Evolutionary conservation across 2,797 vertebrate species (phyloP), one percentile per base, ranked within the genome.

Genomic region (Forpus xanthops): DNA sequence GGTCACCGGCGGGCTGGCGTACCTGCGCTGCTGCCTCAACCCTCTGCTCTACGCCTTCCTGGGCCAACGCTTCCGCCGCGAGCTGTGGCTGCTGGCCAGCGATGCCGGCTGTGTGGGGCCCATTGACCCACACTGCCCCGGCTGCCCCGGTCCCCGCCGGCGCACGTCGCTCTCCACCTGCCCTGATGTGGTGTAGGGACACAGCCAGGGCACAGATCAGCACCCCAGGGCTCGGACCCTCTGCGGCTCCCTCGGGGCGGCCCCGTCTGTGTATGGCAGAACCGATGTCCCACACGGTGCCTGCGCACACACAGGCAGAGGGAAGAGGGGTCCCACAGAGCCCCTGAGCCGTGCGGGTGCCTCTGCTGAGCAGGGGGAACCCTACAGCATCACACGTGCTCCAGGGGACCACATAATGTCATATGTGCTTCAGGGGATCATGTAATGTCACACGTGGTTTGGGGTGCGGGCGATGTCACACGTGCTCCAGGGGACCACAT

Each of bases 21-120:
- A 98, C 70, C 96, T 97, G 60, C 99, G 99, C 93, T 99, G 99
- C 85, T 98, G 98, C 95, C 98, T 99, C 85, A 99, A 99, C 93
- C 99, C 99, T 0, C 70, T 99, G 84, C 98, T 99, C 53, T 99
- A 99, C 4, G 98, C 98, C 24, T 98, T 99, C 84, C 96, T 99
- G 20, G 98, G 99, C 2, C 98, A 98, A 31, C 98, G 98, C 33
- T 99, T 99, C 98, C 98, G 99, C 8, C 97, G 52, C 5, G 99
- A 99, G 31, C 97, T 99, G 47, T 31, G 97, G 65, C 96, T 88
- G 89, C 94, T 99, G 47, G 50, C 98, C 25, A 95, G 53, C 0
- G 83, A 98, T 0, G 80, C 66, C 0, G 93, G 98, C 65, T 98
- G 98, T 44, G 42, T 85, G 50, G 35, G 85, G 2, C 61, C 53